These are phyloP conservation scores for Acrobasis repandana DNA, from an alignment of 2,888 invertebrate genomes.

Conservation along the genomic window DNA sequence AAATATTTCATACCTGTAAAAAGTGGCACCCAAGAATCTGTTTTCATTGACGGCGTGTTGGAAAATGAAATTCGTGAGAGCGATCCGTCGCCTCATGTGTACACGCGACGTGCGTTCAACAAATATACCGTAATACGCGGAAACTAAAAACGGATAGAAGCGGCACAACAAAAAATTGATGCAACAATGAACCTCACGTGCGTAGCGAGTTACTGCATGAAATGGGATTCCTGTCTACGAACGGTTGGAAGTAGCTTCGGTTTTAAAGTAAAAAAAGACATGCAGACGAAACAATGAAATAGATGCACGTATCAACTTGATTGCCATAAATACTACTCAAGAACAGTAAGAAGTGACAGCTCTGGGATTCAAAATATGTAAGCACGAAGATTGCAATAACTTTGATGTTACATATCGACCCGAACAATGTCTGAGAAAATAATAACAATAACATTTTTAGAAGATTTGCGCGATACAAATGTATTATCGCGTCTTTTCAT, in stretches of 20 bases:
- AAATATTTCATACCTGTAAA: neutral
- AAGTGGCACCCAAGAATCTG: neutral
- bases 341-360: neutral
- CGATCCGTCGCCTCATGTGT: slow-evolving; percentile 36
- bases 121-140: slow-evolving; percentile 59
- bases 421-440: slow-evolving; percentile 9
- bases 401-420: neutral
- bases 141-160: slow-evolving; percentile 53
- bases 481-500: neutral
- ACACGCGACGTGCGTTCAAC: slow-evolving; percentile 47
- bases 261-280: neutral
- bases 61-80: slow-evolving; percentile 51
- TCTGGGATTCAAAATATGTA: slow-evolving; percentile 4
- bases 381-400: neutral
- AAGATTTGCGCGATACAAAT: slow-evolving; percentile 6
- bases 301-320: neutral
- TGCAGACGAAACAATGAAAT: neutral
- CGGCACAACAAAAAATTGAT: slow-evolving; percentile 32
- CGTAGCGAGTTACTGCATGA: neutral
- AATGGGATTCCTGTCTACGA: neutral
- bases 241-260: neutral
- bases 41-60: slow-evolving; percentile 25
- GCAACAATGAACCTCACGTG: neutral
- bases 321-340: neutral
- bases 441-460: slow-evolving; percentile 8